Evolutionary conservation across 2,797 vertebrate species (phyloP), one percentile per base, ranked within the genome.

Genomic region (Danio jaintianensis): DNA sequence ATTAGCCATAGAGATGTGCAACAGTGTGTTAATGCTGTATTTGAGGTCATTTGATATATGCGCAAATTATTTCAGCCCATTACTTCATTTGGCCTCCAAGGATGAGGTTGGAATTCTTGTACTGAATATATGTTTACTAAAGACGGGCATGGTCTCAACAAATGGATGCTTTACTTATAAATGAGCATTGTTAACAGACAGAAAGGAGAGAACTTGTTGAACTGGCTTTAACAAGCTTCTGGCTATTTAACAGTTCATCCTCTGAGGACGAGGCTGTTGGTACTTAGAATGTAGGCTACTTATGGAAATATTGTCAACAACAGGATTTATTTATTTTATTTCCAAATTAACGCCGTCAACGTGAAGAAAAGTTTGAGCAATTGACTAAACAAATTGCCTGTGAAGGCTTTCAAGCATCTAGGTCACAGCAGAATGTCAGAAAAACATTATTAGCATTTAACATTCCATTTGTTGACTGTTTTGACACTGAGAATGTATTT

Each of bases 101-200:
- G 75, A 59, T 7, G 15, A 13, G n/a, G 13, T 22, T 47, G 16
- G 11, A 59, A 43, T 18, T 6, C 15, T 22, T 12, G n/a, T 48
- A 48, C 48, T 40, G n/a, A 61, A 78, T 42, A 50, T 38, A 69
- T 69, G 58, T 78, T 61, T 52, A 43, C 4, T 61, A 61, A 78
- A 16, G 9, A 3, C 5, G 29, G n/a, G 56, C 22, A 68, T 3
- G 5, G 38, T 16, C 12, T 59, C n/a, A 50, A 78, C 29, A 69
- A 40, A 62, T 61, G 16, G 4, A 20, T 58, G 0, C 9, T 78
- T 78, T 62, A 59, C 68, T 22, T 69, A 52, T 50, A 70, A 70
- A 70, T 79, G 36, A 61, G 56, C 76, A 68, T 59, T 68, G 66
- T 69, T 78, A 59, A 59, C 53, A 16, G 12, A 40, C 66, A 52